Percentiles rank a stretch among this genome's conserved stretches.
Evolutionary conservation across 2,113 vertebrate species (phyloP).

Genomic region (Heterochromis multidens): DNA sequence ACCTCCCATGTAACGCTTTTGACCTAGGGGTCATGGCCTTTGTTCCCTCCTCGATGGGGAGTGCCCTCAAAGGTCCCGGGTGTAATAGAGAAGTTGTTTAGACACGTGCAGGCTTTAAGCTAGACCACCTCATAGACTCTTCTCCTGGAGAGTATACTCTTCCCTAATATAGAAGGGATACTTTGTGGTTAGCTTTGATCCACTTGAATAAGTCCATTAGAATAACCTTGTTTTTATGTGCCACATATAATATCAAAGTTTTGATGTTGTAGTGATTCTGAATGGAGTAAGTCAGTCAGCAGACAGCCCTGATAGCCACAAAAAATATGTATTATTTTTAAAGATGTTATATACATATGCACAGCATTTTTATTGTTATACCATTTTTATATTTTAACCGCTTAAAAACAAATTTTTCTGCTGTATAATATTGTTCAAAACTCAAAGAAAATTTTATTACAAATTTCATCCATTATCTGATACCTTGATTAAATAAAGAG

Average conservation of each 20-base stretch:
- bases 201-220: slow-evolving; percentile 10
- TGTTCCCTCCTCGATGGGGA: slow-evolving; percentile 84
- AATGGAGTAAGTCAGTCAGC: neutral
- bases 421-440: neutral
- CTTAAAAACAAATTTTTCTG: neutral
- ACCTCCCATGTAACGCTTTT: slow-evolving; percentile 86
- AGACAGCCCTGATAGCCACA: neutral
- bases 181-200: slow-evolving; percentile 27
- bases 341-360: neutral
- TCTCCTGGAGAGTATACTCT: slow-evolving; percentile 18
- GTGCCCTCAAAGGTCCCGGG: slow-evolving; percentile 83
- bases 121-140: slow-evolving; percentile 59
- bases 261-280: slow-evolving; percentile 23
- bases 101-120: slow-evolving; percentile 81
- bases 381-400: neutral
- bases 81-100: slow-evolving; percentile 89
- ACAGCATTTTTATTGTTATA: neutral
- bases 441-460: neutral
- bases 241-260: slow-evolving; percentile 4
- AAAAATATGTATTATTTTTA: neutral
- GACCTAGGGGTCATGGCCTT: slow-evolving; percentile 87
- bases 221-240: slow-evolving; percentile 19
- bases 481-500: neutral
- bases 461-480: neutral
- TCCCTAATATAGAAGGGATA: neutral